Evolutionary conservation across 2,797 vertebrate genomes (phyloP).

Genomic region (Argyrosomus regius): DNA sequence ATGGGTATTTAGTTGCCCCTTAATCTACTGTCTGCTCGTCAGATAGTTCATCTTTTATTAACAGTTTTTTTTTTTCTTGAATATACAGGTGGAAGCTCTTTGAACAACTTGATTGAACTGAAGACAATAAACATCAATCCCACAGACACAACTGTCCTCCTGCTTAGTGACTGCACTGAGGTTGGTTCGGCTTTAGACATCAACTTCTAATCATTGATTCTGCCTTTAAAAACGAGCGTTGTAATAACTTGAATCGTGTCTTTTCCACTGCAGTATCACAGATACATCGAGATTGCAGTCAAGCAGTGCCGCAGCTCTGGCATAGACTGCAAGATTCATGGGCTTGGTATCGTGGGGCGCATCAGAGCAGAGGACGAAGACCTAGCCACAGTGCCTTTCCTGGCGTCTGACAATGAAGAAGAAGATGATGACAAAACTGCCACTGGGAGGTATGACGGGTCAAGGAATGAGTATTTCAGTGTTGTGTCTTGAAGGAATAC

Average conservation of each 20-base stretch:
- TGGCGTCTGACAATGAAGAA: slow-evolving; percentile 98
- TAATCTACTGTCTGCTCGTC: background rate
- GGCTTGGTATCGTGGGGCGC: slow-evolving; percentile 92
- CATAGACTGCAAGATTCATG: slow-evolving; percentile 98
- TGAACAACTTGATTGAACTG: slow-evolving; percentile 97
- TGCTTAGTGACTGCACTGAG: slow-evolving; percentile 95
- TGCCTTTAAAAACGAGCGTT: background rate
- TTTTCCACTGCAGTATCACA: slow-evolving; percentile 90
- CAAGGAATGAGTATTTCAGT: background rate
- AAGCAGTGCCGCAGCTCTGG: slow-evolving; percentile 99
- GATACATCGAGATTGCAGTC: slow-evolving; percentile 96
- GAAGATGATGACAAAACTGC: slow-evolving; percentile 96
- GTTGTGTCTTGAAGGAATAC: background rate
- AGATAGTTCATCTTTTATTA: background rate
- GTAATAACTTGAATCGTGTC: background rate
- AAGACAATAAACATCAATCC: slow-evolving; percentile 98
- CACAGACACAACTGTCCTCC: slow-evolving; percentile 93
- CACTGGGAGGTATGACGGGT: slow-evolving; percentile 88
- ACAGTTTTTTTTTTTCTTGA: background rate
- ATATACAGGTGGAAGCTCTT: slow-evolving; percentile 92
- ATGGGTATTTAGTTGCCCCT: background rate
- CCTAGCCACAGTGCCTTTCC: slow-evolving; percentile 95
- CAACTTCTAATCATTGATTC: background rate
- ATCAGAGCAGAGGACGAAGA: slow-evolving; percentile 97
- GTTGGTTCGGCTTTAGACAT: slow-evolving; percentile 73